Base-by-base conservation (phyloP, 2,888 invertebrate species). In the Polymixis lichenea region DNA sequence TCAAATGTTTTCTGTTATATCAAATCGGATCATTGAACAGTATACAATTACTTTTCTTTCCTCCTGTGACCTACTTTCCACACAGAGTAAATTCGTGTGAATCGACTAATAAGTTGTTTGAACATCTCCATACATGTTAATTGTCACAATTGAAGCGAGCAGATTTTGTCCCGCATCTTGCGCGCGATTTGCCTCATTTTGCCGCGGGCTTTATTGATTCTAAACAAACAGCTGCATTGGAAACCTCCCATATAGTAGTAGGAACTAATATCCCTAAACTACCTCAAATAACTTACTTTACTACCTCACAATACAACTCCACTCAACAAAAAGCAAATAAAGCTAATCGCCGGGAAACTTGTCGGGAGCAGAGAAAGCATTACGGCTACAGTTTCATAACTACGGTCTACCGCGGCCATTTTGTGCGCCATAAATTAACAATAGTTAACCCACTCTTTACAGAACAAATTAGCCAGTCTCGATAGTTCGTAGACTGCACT, bases 361-460 rank as follows among this genome's bases (percentile, higher is more conserved):
- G 72, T 73, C 61, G 62, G 74, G 46, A 64, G 51, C 78, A 83
- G 82, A 70, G 77, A 74, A 78, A 79, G 78, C 77, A 73, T 80
- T 69, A 72, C 56, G 72, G 69, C 70, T 25, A 76, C 69, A 85
- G 74, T 75, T 86, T 77, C 71, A 86, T 80, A 87, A 84, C 77
- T 66, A 53, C 65, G 70, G 61, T 67, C 65, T 70, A 56, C 64
- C 68, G 77, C 62, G 61, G 83, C 76, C 74, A 83, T 77, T 87
- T 78, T 78, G 81, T 75, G 65, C 81, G 61, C 62, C 76, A 87
- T 90, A 91, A 90, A 91, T 91, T 90, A 89, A 82, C 87, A 87
- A 86, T 87, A 90, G 90, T 91, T 88, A 88, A 88, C 77, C 82
- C 81, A 82, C 86, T 90, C 89, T 90, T 90, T 87, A 86, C 82